phyloP scores from a whole-genome alignment of 2,113 vertebrate species.

The Upupa epops region DNA sequence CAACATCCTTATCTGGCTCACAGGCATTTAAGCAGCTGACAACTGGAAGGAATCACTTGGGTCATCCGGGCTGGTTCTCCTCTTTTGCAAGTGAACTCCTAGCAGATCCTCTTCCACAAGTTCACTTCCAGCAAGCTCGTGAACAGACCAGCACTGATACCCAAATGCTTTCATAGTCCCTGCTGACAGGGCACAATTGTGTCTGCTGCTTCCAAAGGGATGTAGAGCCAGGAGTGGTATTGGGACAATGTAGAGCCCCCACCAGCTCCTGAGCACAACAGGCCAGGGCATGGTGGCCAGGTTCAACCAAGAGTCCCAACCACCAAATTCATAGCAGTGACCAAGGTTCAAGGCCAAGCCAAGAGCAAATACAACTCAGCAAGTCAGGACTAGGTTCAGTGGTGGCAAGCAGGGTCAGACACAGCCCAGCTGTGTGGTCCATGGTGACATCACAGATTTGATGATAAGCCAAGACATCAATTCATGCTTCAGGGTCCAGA shows the following conservation, averaged over 20 bases:
- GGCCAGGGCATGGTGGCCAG: background rate
- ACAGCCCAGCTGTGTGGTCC: background rate
- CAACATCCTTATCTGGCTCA: background rate
- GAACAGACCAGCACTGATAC: fast-evolving
- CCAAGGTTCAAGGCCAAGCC: background rate
- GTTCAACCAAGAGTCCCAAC: background rate
- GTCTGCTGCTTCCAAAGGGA: background rate
- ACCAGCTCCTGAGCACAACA: background rate
- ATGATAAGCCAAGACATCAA: fast-evolving
- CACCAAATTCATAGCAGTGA: background rate
- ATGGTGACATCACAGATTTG: fast-evolving
- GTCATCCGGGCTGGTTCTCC: background rate
- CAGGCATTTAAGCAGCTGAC: fast-evolving
- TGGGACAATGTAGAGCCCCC: background rate
- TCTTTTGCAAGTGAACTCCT: background rate
- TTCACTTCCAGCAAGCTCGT: fast-evolving
- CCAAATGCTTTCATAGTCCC: background rate
- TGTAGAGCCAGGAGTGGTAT: fast-evolving
- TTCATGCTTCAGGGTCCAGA: no score
- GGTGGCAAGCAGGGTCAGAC: background rate
- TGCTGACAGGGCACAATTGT: background rate
- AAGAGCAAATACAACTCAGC: background rate
- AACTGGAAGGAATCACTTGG: background rate
- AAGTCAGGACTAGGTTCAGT: background rate
- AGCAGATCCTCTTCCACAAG: background rate